Base-by-base conservation (phyloP, 1,140 invertebrate genomes). In the Samia ricini region DNA sequence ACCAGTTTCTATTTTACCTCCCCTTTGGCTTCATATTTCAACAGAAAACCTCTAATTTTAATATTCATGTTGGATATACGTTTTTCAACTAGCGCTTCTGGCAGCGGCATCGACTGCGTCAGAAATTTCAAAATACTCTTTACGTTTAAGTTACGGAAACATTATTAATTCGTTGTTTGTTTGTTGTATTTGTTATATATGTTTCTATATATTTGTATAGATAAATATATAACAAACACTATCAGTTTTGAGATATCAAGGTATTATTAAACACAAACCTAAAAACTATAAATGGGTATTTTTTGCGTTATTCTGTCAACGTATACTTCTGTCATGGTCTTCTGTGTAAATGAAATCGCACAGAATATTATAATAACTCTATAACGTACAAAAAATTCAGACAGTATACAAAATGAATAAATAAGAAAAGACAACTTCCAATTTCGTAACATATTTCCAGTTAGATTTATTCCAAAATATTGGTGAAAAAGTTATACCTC, bases 1-100 rank as follows among this genome's bases (percentile, higher is more conserved):
- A 69, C 71, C 77, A 79, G 81, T 84, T 88, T 89, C 85, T 88
- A 88, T 89, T 88, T 85, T 78, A 83, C 71, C 75, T 76, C 79
- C 74, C 72, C 72, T 71, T 72, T 75, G 76, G 72, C 79, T 65
- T 63, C 59, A 66, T 73, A 66, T 68, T 68, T 68, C 59, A 50
- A 63, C 33, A 67, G 50, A 56, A 67, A 42, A 42, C 4, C 33
- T 42, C 33, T 42, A 42, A 61, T 42, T 42, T 42, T 12, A 42
- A 42, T 42, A 15, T 42, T 42, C 8, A 0, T 42, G 33, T 42
- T 42, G 33, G 33, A 15, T 42, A n/a, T n/a, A 15, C 8, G 4
- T 15, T 42, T 42, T 42, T 15, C 0, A 10, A 42, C 33, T 42
- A 3, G 15, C 4, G 15, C 4, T 42, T 42, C 12, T 10, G 4